These are phyloP conservation scores for Choreutis nemorana DNA, from an alignment of 2,888 invertebrate genomes.

Conservation along the genomic window DNA sequence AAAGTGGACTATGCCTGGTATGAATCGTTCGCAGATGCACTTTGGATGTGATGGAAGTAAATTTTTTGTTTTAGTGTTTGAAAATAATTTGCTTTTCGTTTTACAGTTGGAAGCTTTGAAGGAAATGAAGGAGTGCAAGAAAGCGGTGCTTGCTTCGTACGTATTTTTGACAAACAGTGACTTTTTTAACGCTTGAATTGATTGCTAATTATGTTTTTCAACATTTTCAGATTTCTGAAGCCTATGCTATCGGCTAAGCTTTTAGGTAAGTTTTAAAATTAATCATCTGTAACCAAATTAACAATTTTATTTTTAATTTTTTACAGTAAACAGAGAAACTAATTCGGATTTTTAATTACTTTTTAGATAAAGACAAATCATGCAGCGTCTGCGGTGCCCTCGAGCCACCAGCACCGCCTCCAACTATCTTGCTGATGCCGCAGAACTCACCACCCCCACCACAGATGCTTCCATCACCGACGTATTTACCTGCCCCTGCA, in stretches of 20 bases:
- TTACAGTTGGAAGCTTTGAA: slow-evolving; percentile 47
- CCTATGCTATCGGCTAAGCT: slow-evolving; percentile 33
- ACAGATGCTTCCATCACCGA: slow-evolving; percentile 16
- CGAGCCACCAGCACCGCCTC: slow-evolving; percentile 28
- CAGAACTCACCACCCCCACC: slow-evolving; percentile 25
- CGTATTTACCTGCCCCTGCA: slow-evolving; percentile 15
- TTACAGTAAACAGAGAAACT: too few species aligned
- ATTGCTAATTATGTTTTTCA: slow-evolving; percentile 4
- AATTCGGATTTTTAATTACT: slow-evolving; percentile 6
- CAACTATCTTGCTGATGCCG: slow-evolving; percentile 41
- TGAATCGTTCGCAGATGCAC: slow-evolving; percentile 2
- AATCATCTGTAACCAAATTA: slow-evolving; percentile 2
- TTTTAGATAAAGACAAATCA: slow-evolving; percentile 17
- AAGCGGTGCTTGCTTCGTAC: slow-evolving; percentile 40
- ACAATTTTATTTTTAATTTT: slow-evolving; percentile 1
- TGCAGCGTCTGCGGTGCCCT: slow-evolving; percentile 14
- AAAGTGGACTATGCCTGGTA: slow-evolving; percentile 49
- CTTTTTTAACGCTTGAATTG: neutral
- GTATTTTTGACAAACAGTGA: slow-evolving; percentile 19
- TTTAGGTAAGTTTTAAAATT: slow-evolving; percentile 22
- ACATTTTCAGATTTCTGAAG: slow-evolving; percentile 40
- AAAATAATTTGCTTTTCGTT: slow-evolving; percentile 7
- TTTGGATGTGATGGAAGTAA: neutral
- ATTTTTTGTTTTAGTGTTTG: too few species aligned
- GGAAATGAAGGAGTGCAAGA: slow-evolving; percentile 52